Evolutionary conservation across 2,113 vertebrate species (phyloP).

Genomic region (Phrynosoma platyrhinos): DNA sequence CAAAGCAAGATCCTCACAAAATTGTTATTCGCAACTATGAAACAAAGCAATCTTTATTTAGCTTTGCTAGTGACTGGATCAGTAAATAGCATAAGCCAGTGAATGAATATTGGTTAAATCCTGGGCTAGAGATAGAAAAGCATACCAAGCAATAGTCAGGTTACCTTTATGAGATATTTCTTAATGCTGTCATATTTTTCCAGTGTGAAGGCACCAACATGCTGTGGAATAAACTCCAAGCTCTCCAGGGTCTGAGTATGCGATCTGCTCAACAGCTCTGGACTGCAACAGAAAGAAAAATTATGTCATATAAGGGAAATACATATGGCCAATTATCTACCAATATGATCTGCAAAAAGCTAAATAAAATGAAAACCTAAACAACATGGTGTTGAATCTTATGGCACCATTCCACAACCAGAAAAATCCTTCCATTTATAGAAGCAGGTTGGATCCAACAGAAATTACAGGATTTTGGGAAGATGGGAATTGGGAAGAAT

Average conservation of each 20-base stretch:
- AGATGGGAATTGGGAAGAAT: too few species aligned
- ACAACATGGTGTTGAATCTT: background rate
- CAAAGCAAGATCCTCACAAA: background rate
- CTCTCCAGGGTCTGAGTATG: constrained; percentile 92
- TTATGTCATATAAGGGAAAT: constrained; percentile 9
- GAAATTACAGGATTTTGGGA: too few species aligned
- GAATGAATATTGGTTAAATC: background rate
- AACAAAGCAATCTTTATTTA: background rate
- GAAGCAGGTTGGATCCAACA: background rate
- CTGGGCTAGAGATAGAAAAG: constrained; percentile 1
- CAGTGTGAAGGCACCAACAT: constrained; percentile 86
- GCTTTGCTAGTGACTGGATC: constrained; percentile 1
- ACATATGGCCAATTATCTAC: background rate
- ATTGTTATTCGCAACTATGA: background rate
- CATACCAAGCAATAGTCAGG: constrained; percentile 5
- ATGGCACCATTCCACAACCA: too few species aligned
- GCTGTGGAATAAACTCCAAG: constrained; percentile 93
- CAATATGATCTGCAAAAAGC: background rate
- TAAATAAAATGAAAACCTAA: background rate
- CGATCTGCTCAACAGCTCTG: constrained; percentile 85
- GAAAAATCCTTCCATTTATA: too few species aligned
- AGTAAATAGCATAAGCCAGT: background rate
- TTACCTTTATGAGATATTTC: constrained; percentile 94
- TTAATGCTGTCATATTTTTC: constrained; percentile 90
- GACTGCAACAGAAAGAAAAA: constrained; percentile 70